Conservation (phyloP, 2,888 invertebrate species). For the Melieria picta region DNA sequence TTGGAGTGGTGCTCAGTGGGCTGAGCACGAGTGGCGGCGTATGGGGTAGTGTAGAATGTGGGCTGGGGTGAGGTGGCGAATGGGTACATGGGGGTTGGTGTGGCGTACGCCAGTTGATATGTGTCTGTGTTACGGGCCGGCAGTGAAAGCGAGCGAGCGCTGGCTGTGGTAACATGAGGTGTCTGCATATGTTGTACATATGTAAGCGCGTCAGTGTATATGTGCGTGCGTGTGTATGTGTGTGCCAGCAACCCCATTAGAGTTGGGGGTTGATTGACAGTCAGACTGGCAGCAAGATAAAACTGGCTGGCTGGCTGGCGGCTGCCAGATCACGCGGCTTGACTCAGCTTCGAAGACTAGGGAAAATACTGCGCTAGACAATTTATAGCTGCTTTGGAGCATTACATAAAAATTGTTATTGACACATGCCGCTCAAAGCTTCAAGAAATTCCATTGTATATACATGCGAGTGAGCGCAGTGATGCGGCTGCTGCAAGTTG, state of each 20-base stretch:
- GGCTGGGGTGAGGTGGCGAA: constrained; percentile 1
- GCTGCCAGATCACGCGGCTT: too few relatives aligned
- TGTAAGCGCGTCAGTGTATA: neutral
- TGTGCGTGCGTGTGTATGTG: neutral
- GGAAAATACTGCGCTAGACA: too few relatives aligned
- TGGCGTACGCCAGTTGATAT: too few relatives aligned
- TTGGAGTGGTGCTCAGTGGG: neutral
- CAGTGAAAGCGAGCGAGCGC: neutral
- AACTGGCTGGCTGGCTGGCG: too few relatives aligned
- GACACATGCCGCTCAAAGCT: too few relatives aligned
- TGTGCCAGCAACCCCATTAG: neutral
- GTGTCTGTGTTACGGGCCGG: neutral
- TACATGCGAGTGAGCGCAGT: too few relatives aligned
- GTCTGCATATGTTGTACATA: neutral
- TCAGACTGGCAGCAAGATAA: neutral
- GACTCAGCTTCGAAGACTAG: too few relatives aligned
- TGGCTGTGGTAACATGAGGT: neutral
- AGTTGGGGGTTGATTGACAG: constrained; percentile 1
- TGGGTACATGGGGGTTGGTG: neutral
- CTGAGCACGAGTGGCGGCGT: too few relatives aligned
- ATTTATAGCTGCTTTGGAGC: too few relatives aligned
- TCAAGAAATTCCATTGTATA: too few relatives aligned
- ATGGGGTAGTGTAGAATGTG: neutral
- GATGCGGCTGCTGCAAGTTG: too few relatives aligned
- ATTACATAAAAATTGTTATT: too few relatives aligned